phyloP scores from a whole-genome alignment of 2,888 invertebrate species.

The Isotomurus palustris region DNA sequence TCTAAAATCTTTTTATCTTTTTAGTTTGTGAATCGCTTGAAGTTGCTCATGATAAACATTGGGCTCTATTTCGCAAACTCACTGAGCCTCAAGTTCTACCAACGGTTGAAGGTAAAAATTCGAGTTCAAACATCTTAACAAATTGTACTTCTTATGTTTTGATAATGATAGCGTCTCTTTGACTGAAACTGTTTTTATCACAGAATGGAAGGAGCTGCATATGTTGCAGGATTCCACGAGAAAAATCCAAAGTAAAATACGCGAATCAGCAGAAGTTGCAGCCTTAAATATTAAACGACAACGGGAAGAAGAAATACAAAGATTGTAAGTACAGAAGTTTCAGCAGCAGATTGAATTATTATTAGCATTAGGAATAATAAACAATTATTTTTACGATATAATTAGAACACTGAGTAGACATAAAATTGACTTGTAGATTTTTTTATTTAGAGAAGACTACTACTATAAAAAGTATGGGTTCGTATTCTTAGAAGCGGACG shows the following conservation, averaged over 20 bases:
- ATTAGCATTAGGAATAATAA: too few species aligned
- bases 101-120: too few species aligned
- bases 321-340: not conserved
- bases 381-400: too few species aligned
- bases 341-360: not conserved
- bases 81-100: too few species aligned
- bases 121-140: too few species aligned
- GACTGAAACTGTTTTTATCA: not conserved
- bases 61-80: too few species aligned
- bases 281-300: not conserved
- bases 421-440: not conserved
- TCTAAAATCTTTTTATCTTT: too few species aligned
- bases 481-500: not conserved
- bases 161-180: not conserved
- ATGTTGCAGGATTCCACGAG: not conserved
- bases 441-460: not conserved
- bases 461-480: not conserved
- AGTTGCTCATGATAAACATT: too few species aligned
- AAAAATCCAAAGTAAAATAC: not conserved
- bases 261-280: not conserved
- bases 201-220: too few species aligned
- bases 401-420: not conserved
- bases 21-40: too few species aligned
- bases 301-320: not conserved
- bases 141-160: not conserved